Base-by-base conservation (phyloP, 2,888 invertebrate genomes). In the Sesamia inferens region DNA sequence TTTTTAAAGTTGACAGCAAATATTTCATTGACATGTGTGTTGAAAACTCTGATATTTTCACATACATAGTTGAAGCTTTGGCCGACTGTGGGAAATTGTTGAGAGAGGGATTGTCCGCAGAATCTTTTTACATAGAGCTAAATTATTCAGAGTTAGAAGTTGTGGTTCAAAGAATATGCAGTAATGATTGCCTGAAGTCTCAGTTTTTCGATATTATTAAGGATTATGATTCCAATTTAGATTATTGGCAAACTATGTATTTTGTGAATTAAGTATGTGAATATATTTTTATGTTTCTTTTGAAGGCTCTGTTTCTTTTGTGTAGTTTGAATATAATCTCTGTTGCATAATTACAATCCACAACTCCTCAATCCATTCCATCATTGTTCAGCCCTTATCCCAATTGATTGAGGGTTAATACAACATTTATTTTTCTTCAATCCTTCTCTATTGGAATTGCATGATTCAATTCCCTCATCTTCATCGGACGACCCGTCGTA, bases 111-210 rank as follows among this genome's bases (percentile, higher is more conserved):
- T 92, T 95, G 91, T 94, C 94, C 0, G 83, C 92, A 0, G 93
- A 95, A 71, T 93, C 86, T 68, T 95, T 95, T 90, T 95, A 95
- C 78, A 92, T 95, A 69, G 96, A 96, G 80, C 90, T 97, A 47
- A 93, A 94, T 75, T 97, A 96, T 88, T 90, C 93, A 0, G 95
- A 97, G 86, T 90, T 97, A 71, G 87, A 94, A 4, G 85, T 86
- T 51, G 87, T 96, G 54, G 90, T 97, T 0, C 92, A 91, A 83
- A 92, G 85, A 75, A 90, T 97, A 47, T 93, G 94, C 78, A 87
- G 89, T 67, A 90, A 93, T 91, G 81, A 92, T 78, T 86, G 86
- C 85, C 80, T 97, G 31, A 95, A 93, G 85, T 85, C 93, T 31
- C 90, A 92, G 72, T 95, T 97, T 84, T 87, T 94, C 57, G 90